A percentile compares a stretch with the other conserved stretches of the same genome.
Evolutionary conservation across 2,113 vertebrate genomes (phyloP).

Genomic region (Shinisaurus crocodilurus): DNA sequence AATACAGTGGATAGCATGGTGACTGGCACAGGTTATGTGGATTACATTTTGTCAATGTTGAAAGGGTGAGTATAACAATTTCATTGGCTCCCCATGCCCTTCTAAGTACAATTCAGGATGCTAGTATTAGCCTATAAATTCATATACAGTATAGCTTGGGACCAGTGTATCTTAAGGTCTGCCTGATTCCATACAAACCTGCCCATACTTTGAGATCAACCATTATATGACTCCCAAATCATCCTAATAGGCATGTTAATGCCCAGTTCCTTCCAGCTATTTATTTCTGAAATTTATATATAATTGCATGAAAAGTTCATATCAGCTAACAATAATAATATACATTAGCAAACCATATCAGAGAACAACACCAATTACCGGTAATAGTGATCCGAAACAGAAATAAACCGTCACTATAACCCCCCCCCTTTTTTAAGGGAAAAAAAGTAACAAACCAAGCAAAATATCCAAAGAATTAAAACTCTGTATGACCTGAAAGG

Average conservation of each 20-base stretch:
- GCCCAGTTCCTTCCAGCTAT: not conserved
- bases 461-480: too few species aligned
- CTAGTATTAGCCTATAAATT: not conserved
- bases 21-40: not conserved
- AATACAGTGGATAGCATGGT: not conserved
- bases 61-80: not conserved
- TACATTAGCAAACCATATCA: not conserved
- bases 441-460: too few species aligned
- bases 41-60: not conserved
- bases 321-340: not conserved
- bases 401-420: too few species aligned
- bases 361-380: not conserved
- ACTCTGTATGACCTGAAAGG: too few species aligned
- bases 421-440: too few species aligned
- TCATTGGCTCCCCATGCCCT: too few species aligned
- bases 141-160: not conserved
- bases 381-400: not conserved
- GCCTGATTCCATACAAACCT: not conserved
- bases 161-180: not conserved
- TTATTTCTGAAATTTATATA: not conserved
- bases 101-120: too few species aligned
- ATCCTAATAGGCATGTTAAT: too few species aligned
- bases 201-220: too few species aligned
- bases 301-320: not conserved
- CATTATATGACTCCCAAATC: too few species aligned